Evolutionary conservation across 2,888 invertebrate species (phyloP).

Genomic region (Caenorhabditis zanzibari): DNA sequence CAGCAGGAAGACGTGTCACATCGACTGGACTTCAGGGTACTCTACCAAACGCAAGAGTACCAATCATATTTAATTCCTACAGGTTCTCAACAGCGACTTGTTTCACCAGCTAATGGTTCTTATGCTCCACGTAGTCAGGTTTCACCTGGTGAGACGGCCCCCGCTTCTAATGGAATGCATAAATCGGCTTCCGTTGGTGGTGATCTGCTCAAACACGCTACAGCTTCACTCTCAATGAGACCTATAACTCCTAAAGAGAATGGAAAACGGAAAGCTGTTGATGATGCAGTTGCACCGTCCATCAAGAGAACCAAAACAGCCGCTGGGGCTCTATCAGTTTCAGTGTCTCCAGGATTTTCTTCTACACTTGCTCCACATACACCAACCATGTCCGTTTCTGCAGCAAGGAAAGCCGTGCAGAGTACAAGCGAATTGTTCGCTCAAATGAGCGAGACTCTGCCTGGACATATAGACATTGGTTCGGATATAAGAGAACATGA

Average conservation of each 20-base stretch:
- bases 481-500: slow-evolving; percentile 72
- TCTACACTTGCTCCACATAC: slow-evolving; percentile 28
- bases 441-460: slow-evolving; percentile 77
- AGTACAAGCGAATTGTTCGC: slow-evolving; percentile 76
- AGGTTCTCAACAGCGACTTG: slow-evolving; percentile 62
- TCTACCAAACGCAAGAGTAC: background rate
- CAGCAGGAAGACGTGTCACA: slow-evolving; percentile 69
- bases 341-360: slow-evolving; percentile 36
- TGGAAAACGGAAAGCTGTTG: slow-evolving; percentile 72
- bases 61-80: background rate
- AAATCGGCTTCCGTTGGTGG: slow-evolving; percentile 75
- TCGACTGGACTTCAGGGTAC: slow-evolving; percentile 69
- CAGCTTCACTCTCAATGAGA: slow-evolving; percentile 18
- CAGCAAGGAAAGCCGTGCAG: slow-evolving; percentile 67
- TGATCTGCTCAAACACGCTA: slow-evolving; percentile 68
- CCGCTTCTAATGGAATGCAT: slow-evolving; percentile 61
- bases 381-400: slow-evolving; percentile 65
- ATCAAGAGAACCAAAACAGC: slow-evolving; percentile 75
- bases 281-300: slow-evolving; percentile 45
- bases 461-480: slow-evolving; percentile 75
- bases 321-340: slow-evolving; percentile 58
- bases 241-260: slow-evolving; percentile 63
- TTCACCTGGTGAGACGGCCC: slow-evolving; percentile 58
- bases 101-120: slow-evolving; percentile 75
- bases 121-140: slow-evolving; percentile 70